These are phyloP conservation scores for Atta texana DNA, from an alignment of 1,140 invertebrate species.

Conservation along the genomic window DNA sequence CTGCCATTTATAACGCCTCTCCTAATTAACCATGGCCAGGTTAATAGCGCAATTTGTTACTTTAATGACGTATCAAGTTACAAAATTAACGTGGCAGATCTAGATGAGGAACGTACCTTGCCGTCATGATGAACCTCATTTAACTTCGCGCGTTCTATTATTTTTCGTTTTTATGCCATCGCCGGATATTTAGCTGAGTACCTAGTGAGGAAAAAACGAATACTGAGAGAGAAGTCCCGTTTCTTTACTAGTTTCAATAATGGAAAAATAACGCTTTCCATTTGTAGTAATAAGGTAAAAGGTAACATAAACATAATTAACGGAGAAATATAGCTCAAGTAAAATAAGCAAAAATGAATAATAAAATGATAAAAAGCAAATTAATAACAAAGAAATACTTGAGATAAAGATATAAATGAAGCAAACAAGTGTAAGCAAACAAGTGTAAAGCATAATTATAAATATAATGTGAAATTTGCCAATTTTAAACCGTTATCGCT, in stretches of 20 bases:
- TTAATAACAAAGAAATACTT: neutral
- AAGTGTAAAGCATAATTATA: neutral
- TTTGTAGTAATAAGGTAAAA: neutral
- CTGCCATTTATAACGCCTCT: slow-evolving; percentile 71
- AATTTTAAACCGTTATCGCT: neutral
- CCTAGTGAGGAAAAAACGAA: slow-evolving; percentile 22
- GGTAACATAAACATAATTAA: neutral
- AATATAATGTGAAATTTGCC: neutral
- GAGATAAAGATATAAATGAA: neutral
- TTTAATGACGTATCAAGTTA: slow-evolving; percentile 80
- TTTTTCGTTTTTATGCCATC: slow-evolving; percentile 54
- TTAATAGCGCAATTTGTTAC: slow-evolving; percentile 80
- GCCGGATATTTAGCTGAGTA: neutral
- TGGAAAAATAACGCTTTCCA: neutral
- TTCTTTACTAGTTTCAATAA: neutral
- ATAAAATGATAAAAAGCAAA: neutral
- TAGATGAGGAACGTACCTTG: slow-evolving; percentile 58
- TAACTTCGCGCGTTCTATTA: slow-evolving; percentile 49
- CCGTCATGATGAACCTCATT: slow-evolving; percentile 35
- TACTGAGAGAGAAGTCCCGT: neutral
- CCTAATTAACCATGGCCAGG: slow-evolving; percentile 78
- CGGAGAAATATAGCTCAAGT: too few relatives aligned
- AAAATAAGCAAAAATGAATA: neutral
- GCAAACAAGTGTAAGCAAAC: neutral
- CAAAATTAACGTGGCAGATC: slow-evolving; percentile 75